Evolutionary conservation across 1,140 invertebrate species (phyloP).

Genomic region (Drosophila baimaii): DNA sequence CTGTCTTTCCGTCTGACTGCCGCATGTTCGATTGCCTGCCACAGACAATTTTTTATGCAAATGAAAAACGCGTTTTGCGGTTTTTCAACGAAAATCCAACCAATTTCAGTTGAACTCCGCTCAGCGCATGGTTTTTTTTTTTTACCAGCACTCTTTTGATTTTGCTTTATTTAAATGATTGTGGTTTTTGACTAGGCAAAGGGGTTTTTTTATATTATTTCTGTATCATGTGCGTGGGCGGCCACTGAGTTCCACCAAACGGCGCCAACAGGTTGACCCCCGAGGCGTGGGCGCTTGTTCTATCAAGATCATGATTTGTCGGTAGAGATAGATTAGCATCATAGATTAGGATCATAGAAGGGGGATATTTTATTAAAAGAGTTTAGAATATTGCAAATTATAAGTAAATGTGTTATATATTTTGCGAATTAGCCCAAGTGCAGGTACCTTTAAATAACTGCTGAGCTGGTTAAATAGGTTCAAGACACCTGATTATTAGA

Average conservation of each 20-base stretch:
- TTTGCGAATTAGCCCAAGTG: background rate
- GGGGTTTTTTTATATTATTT: conserved; percentile 19
- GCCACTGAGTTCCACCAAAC: conserved; percentile 39
- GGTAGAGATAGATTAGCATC: conserved; percentile 13
- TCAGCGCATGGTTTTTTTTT: background rate
- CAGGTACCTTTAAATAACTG: background rate
- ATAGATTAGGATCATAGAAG: conserved; percentile 8
- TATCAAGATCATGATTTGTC: conserved; percentile 24
- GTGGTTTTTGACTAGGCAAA: conserved; percentile 47
- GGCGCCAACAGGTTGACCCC: conserved; percentile 53
- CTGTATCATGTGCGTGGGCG: conserved; percentile 43
- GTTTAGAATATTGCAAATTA: background rate
- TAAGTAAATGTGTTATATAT: background rate
- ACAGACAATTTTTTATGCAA: conserved; percentile 69
- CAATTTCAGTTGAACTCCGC: conserved; percentile 62
- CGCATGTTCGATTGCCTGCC: conserved; percentile 59
- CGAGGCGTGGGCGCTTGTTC: conserved; percentile 34
- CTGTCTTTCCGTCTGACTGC: conserved; percentile 13
- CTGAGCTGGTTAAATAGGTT: no score
- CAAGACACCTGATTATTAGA: no score
- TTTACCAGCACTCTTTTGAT: conserved; percentile 35
- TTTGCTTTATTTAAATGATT: conserved; percentile 54
- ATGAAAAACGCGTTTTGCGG: conserved; percentile 63
- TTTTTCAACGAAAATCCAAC: conserved; percentile 63
- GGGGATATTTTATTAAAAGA: background rate